Percentiles rank a stretch among this genome's conserved stretches.
Evolutionary conservation across 2,797 vertebrate genomes (phyloP).

Genomic region (Tolypeutes matacus): DNA sequence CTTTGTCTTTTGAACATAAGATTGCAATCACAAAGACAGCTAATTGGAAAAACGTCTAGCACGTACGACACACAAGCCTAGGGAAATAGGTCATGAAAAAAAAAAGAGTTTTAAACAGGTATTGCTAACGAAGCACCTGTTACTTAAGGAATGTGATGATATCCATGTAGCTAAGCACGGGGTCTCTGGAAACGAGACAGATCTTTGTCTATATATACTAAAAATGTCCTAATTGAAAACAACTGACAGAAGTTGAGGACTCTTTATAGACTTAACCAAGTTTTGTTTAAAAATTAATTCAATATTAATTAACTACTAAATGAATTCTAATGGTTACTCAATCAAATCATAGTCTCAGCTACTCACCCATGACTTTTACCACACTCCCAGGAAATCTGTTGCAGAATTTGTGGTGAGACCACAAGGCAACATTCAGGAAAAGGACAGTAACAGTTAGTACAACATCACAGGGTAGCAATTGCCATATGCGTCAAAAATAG

Average conservation of each 20-base stretch:
- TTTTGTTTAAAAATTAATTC: conserved; percentile 22
- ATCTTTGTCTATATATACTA: not conserved
- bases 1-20: conserved; percentile 15
- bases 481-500: not conserved
- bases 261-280: not conserved
- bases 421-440: conserved; percentile 64
- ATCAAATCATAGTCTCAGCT: not conserved
- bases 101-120: not conserved
- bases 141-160: not conserved
- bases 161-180: not conserved
- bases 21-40: not conserved
- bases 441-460: conserved; percentile 33
- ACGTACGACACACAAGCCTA: not conserved
- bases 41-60: not conserved
- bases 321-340: not conserved
- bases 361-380: conserved; percentile 15
- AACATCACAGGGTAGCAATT: not conserved
- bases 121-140: conserved; percentile 59
- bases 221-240: conserved; percentile 54
- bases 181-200: not conserved
- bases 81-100: not conserved
- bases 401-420: conserved; percentile 71
- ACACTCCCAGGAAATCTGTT: conserved; percentile 66
- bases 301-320: conserved; percentile 28
- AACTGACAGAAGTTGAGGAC: not conserved